Evolutionary conservation across 2,888 invertebrate species (phyloP).

Genomic region (Campaea margaritaria): DNA sequence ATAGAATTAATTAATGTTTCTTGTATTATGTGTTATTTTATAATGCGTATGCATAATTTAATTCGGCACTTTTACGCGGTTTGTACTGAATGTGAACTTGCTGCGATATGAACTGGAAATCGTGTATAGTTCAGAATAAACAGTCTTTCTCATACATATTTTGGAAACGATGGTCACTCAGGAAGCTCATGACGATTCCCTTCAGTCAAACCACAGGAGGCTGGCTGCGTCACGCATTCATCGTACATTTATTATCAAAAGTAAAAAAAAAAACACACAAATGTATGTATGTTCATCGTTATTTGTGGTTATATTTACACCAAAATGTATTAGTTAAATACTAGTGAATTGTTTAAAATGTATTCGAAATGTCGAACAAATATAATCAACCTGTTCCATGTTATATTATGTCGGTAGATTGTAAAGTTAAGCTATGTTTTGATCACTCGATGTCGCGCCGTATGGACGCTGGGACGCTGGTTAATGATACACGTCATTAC

Average conservation of each 20-base stretch:
- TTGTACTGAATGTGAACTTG: no score
- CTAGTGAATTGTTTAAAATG: slow-evolving; percentile 40
- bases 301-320: slow-evolving; percentile 20
- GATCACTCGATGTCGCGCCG: not conserved
- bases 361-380: slow-evolving; percentile 41
- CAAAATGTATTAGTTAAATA: slow-evolving; percentile 33
- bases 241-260: no score
- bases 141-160: no score
- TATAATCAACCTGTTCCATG: slow-evolving; percentile 34
- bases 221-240: no score
- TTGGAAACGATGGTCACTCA: no score
- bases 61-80: not conserved
- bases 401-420: not conserved
- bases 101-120: no score
- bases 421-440: not conserved
- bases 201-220: no score
- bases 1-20: slow-evolving; percentile 3
- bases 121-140: no score
- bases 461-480: not conserved
- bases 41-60: not conserved
- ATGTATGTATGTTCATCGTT: not conserved
- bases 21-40: slow-evolving; percentile 9
- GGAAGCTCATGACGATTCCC: no score
- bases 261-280: no score
- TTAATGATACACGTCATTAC: not conserved